Conservation (phyloP, 2,888 invertebrate species). For the Stenichneumon culpator region DNA sequence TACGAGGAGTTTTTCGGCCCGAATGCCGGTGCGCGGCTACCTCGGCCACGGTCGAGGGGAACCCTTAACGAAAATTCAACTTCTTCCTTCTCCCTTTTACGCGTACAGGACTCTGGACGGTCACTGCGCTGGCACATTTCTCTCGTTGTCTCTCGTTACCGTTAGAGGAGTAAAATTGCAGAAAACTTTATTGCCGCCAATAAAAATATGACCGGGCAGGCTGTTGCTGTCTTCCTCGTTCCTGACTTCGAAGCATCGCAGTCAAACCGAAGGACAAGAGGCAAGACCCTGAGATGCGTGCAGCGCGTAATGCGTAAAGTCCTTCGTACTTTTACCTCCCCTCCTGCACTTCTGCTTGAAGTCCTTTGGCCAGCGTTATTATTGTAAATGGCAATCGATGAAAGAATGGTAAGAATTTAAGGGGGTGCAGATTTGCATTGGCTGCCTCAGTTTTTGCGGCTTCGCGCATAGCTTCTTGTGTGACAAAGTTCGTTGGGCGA, state of each 20-base stretch:
- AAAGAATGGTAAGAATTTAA: not conserved
- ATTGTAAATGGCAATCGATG: not conserved
- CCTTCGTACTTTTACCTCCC: not conserved
- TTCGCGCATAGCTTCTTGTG: too few species aligned
- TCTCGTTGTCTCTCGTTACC: constrained; percentile 66
- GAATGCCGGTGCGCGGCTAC: constrained; percentile 40
- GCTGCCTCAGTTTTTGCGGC: too few species aligned
- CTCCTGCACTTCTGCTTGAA: not conserved
- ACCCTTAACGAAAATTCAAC: constrained; percentile 28
- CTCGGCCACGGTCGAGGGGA: constrained; percentile 22
- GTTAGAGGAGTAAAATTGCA: constrained; percentile 70
- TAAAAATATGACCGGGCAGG: constrained; percentile 70
- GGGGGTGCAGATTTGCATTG: not conserved
- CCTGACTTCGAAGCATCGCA: constrained; percentile 47
- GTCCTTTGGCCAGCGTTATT: not conserved
- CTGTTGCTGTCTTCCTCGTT: constrained; percentile 27
- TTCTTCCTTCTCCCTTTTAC: not conserved
- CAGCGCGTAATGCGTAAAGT: constrained; percentile 7
- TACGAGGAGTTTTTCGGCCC: constrained; percentile 58
- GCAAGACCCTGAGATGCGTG: constrained; percentile 30
- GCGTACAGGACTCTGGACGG: not conserved
- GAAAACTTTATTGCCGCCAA: constrained; percentile 74
- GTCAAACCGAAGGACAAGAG: constrained; percentile 31
- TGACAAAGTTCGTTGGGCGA: too few species aligned
- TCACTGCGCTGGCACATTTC: constrained; percentile 5